Evolutionary conservation across 2,888 invertebrate species (phyloP).

Genomic region (Xiphydria camelus): DNA sequence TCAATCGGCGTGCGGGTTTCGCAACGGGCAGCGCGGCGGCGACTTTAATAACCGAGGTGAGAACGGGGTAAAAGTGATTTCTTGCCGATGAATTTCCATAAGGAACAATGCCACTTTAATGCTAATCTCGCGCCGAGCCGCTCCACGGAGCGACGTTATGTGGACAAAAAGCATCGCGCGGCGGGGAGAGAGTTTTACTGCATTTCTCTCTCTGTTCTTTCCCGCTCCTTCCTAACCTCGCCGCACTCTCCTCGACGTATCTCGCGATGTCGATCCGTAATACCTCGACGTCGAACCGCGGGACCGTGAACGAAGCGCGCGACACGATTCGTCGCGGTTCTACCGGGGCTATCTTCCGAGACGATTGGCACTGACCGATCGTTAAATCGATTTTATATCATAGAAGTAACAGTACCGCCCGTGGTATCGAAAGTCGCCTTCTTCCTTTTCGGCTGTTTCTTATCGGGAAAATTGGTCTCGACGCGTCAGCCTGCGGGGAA

Average conservation of each 20-base stretch:
- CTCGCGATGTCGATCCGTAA: neutral
- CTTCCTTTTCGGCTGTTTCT: no score
- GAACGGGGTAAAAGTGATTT: neutral
- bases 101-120: neutral
- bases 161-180: neutral
- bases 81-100: neutral
- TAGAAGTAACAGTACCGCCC: no score
- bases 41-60: neutral
- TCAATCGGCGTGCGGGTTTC: neutral
- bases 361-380: no score
- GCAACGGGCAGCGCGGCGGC: no score
- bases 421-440: no score
- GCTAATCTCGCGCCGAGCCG: no score
- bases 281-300: neutral
- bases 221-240: no score
- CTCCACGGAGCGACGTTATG: neutral
- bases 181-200: neutral
- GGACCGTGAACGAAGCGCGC: neutral
- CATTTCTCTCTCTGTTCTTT: conserved; percentile 1
- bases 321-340: neutral
- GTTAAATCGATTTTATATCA: no score
- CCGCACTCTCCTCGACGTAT: no score
- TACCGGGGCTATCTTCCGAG: no score
- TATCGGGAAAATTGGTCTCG: no score
- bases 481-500: no score